Percentiles rank a stretch among this genome's conserved stretches.
These are phyloP conservation scores for Zaprionus kolodkinae DNA, from an alignment of 1,140 invertebrate species.

Conservation along the genomic window DNA sequence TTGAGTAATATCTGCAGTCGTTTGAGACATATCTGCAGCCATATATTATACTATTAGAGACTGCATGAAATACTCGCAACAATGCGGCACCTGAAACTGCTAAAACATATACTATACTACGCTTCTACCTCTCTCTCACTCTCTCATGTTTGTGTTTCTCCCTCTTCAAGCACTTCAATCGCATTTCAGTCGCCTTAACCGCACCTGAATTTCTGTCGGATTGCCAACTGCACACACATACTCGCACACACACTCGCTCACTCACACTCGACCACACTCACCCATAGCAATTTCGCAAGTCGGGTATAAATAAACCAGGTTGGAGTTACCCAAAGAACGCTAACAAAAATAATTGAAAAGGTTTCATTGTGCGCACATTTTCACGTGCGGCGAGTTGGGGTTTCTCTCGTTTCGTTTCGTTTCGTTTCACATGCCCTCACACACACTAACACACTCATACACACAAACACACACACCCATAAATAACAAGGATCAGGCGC, in stretches of 20 bases:
- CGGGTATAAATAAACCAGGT: slow-evolving; percentile 39
- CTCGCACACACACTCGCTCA: neutral
- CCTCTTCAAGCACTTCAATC: slow-evolving; percentile 2
- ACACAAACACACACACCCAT: slow-evolving; percentile 25
- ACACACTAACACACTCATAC: slow-evolving; percentile 18
- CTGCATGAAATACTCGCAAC: neutral
- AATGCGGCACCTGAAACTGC: neutral
- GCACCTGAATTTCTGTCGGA: slow-evolving; percentile 19
- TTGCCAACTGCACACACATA: slow-evolving; percentile 18
- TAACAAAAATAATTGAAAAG: slow-evolving; percentile 76
- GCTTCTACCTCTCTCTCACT: neutral
- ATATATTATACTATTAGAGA: neutral
- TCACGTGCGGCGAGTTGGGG: slow-evolving; percentile 21
- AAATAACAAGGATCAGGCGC: slow-evolving; percentile 67
- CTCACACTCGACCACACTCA: neutral
- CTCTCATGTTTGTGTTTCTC: neutral
- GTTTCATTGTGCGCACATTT: slow-evolving; percentile 59
- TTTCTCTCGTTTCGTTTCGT: slow-evolving; percentile 9
- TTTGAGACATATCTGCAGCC: neutral
- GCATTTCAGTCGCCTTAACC: slow-evolving; percentile 6
- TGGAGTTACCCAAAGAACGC: slow-evolving; percentile 27
- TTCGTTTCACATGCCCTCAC: slow-evolving; percentile 27
- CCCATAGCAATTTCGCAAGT: slow-evolving; percentile 8
- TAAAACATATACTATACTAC: neutral
- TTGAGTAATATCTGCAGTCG: neutral